Conservation (phyloP, 2,113 vertebrate species). For the Microtus richardsoni region DNA sequence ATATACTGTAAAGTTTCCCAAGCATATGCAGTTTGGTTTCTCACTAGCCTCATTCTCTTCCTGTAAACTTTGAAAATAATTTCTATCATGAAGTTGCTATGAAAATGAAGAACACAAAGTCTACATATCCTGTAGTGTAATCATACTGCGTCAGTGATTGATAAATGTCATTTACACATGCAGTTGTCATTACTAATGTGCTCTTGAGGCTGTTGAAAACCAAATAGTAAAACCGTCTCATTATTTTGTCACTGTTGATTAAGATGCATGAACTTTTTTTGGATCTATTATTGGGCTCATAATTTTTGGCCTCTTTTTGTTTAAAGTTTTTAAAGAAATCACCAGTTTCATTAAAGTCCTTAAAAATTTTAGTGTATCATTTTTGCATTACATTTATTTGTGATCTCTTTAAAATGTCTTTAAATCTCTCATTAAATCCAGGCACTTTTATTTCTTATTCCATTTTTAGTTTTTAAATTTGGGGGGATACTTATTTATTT, state of each 20-base stretch:
- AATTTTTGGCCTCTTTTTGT: not conserved
- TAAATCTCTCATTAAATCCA: slow-evolving; percentile 1
- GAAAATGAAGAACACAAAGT: not conserved
- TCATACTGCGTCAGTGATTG: not conserved
- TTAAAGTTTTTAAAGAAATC: not conserved
- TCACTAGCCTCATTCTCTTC: not conserved
- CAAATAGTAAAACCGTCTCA: not conserved
- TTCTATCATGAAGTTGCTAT: not conserved
- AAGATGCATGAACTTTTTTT: slow-evolving; percentile 14
- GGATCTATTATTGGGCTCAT: not conserved
- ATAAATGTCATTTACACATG: not conserved
- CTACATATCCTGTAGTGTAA: not conserved
- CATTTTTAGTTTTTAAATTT: not conserved
- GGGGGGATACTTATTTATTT: not conserved
- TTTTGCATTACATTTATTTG: slow-evolving; percentile 8
- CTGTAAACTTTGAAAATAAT: not conserved
- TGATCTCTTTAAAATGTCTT: slow-evolving; percentile 32
- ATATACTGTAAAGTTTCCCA: not conserved
- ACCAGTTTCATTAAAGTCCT: slow-evolving; percentile 23
- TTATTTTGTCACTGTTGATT: slow-evolving; percentile 9
- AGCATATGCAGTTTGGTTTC: not conserved
- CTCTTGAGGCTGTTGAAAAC: not conserved
- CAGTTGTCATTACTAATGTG: not conserved
- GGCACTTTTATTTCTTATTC: not conserved
- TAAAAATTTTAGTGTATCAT: not conserved